These are phyloP conservation scores for Lamellibrachia satsuma DNA, from an alignment of 2,888 invertebrate species.

Conservation along the genomic window DNA sequence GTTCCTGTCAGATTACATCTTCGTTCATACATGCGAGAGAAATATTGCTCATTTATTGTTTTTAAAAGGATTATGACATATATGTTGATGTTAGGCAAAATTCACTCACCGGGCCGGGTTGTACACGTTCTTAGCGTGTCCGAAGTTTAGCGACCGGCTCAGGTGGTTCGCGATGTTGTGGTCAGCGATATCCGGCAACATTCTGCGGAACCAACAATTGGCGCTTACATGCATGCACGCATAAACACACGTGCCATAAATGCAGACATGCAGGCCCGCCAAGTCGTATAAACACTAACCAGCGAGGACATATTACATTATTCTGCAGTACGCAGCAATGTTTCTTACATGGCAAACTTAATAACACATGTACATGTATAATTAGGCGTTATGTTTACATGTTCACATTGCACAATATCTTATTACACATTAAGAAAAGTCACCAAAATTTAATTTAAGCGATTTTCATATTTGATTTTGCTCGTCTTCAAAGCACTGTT, in stretches of 20 bases:
- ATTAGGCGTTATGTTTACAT: background rate
- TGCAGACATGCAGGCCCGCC: background rate
- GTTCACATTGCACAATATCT: background rate
- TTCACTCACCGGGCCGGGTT: conserved; percentile 62
- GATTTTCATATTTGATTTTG: background rate
- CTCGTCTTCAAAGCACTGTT: background rate
- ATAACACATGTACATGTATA: background rate
- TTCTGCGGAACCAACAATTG: conserved; percentile 23
- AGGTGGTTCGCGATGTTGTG: conserved; percentile 59
- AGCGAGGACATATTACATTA: background rate
- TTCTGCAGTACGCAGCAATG: background rate
- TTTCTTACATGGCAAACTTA: too few relatives aligned
- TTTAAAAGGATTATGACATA: background rate
- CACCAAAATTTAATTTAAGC: background rate
- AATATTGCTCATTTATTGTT: background rate
- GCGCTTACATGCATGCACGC: background rate
- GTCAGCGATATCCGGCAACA: conserved; percentile 58
- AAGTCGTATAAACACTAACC: background rate
- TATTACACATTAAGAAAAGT: background rate
- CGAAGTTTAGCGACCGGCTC: conserved; percentile 54
- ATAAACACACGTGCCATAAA: background rate
- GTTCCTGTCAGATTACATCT: background rate
- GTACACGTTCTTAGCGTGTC: conserved; percentile 60
- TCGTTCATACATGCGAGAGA: background rate
- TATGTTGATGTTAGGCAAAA: background rate